A percentile compares a stretch with the other conserved stretches of the same genome.
Conservation (phyloP, 2,113 vertebrate genomes). For the Oreotrochilus melanogaster region DNA sequence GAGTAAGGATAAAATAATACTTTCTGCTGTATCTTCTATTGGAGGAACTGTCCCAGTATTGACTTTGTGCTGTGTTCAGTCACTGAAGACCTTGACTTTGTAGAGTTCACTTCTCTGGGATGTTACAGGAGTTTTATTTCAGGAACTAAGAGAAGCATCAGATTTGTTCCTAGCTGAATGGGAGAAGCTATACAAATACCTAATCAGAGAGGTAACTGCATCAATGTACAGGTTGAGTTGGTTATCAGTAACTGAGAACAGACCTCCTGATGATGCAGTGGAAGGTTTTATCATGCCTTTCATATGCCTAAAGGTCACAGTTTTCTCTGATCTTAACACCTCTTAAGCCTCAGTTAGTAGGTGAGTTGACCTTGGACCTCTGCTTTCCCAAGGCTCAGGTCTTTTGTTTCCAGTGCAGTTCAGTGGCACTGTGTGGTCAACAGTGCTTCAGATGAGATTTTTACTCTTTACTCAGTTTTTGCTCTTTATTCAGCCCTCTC, state of each 20-base stretch:
- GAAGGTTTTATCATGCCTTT: not conserved
- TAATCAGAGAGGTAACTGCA: not conserved
- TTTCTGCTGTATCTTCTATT: not conserved
- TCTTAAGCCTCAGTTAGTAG: not conserved
- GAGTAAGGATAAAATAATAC: not conserved
- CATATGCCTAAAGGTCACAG: not conserved
- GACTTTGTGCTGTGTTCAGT: not conserved
- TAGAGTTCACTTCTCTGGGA: not conserved
- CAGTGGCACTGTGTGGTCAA: not conserved
- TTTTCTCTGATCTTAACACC: not conserved
- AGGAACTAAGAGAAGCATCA: not conserved
- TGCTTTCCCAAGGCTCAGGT: not conserved
- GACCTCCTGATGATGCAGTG: fast-evolving
- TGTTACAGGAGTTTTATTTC: not conserved
- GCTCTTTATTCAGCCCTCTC: not conserved
- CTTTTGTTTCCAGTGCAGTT: not conserved
- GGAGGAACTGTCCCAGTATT: not conserved
- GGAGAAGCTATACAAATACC: not conserved
- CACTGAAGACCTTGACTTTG: not conserved
- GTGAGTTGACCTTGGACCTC: not conserved
- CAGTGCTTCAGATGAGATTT: not conserved
- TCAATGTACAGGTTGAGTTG: not conserved
- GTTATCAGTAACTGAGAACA: not conserved
- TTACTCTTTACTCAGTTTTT: not conserved
- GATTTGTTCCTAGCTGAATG: not conserved